Evolutionary conservation across 2,888 invertebrate species (phyloP).

Genomic region (Cantharis lateralis): DNA sequence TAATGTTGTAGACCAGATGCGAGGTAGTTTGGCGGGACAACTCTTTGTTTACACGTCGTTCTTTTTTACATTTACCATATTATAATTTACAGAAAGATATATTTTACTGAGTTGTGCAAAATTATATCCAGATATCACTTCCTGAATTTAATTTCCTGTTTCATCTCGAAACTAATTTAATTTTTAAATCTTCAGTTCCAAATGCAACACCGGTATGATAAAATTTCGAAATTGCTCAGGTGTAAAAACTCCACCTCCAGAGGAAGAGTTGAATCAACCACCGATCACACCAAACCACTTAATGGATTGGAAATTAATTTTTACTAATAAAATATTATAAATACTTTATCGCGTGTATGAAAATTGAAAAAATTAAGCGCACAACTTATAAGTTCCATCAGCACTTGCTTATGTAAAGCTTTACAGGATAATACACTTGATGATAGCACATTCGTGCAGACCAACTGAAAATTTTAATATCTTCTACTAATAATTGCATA

Average conservation of each 20-base stretch:
- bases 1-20: constrained; percentile 41
- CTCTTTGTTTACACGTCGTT: constrained; percentile 21
- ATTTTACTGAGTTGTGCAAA: constrained; percentile 11
- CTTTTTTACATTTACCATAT: constrained; percentile 16
- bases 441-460: constrained; percentile 16
- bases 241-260: no score
- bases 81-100: constrained; percentile 17
- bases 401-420: constrained; percentile 14
- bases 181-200: no score
- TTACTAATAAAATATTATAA: not conserved
- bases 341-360: not conserved
- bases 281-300: no score
- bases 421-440: constrained; percentile 2
- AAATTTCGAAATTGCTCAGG: no score
- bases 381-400: constrained; percentile 5
- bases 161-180: not conserved
- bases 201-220: no score
- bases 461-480: constrained; percentile 5
- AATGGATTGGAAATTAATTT: not conserved
- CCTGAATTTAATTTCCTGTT: constrained; percentile 5
- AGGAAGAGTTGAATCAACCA: no score
- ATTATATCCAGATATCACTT: constrained; percentile 12
- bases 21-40: constrained; percentile 25
- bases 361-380: not conserved
- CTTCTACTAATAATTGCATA: not conserved